phyloP scores from a whole-genome alignment of 2,888 invertebrate species.

The Cosmorhoe ocellata region DNA sequence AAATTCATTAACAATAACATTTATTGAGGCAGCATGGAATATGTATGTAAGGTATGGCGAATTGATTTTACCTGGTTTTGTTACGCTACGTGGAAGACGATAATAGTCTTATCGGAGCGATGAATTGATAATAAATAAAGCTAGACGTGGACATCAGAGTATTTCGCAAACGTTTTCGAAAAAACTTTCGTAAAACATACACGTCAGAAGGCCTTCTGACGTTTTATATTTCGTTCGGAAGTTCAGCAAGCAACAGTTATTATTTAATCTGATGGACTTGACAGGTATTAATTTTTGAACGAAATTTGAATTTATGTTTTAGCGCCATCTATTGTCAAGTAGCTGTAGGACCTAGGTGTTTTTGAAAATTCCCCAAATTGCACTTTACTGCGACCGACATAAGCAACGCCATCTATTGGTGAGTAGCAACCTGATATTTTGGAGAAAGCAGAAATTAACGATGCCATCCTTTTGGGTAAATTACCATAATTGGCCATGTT shows the following conservation, averaged over 20 bases:
- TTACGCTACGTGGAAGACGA: slow-evolving; percentile 64
- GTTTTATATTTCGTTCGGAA: slow-evolving; percentile 4
- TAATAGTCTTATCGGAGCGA: slow-evolving; percentile 62
- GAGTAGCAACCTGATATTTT: too few species aligned
- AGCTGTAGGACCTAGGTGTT: not conserved
- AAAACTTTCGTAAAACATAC: slow-evolving; percentile 49
- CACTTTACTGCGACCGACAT: too few species aligned
- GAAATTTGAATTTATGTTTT: not conserved
- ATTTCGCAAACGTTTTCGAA: slow-evolving; percentile 55
- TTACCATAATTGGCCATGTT: too few species aligned
- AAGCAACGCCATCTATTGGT: too few species aligned
- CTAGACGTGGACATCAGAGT: slow-evolving; percentile 34
- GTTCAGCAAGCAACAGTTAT: not conserved
- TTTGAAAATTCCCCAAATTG: too few species aligned
- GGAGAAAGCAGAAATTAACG: too few species aligned
- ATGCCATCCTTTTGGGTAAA: too few species aligned
- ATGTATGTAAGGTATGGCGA: slow-evolving; percentile 36
- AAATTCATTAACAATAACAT: not conserved
- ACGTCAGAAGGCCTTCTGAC: slow-evolving; percentile 26
- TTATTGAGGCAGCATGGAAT: slow-evolving; percentile 30
- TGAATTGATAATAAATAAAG: slow-evolving; percentile 51
- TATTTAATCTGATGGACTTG: not conserved
- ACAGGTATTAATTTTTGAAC: not conserved
- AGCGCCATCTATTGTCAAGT: not conserved
- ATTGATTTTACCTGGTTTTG: slow-evolving; percentile 56